Evolutionary conservation across 35 echinoderm and acorn worm genomes (phyloP), one percentile per base, ranked within the genome.

Genomic region (Heliocidaris tuberculata): DNA sequence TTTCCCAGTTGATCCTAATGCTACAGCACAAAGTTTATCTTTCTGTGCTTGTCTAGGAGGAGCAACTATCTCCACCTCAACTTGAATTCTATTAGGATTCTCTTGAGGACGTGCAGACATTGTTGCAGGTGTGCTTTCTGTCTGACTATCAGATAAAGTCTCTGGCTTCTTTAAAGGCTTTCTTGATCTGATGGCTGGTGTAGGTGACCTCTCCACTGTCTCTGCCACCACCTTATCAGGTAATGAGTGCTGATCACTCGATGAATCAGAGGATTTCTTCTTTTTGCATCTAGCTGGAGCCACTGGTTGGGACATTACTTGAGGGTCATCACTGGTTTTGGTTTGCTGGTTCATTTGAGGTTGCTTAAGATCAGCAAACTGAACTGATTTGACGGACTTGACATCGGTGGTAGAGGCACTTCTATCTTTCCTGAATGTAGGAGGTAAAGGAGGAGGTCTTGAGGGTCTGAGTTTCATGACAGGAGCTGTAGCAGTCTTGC

Each of bases 341-440:
- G 1, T 27, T 89, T 48, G 31, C 31, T 89, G 87, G 47, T 2
- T 48, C 32, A 17, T n/a, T 21, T 6, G 1, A 17, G 87, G 87
- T 47, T 89, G 31, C 29, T 89, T 78, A 21, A 6, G 65, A 78
- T 78, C 27, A 8, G 65, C 3, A n/a, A 78, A 27, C 21, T 78
- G 21, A 78, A 78, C 65, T n/a, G 65, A 78, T 78, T 78, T 78
- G 65, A 78, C 21, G 5, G 65, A 78, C 21, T 78, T 78, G 0
- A 78, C 21, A 19, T 89, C 87, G 29, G 29, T 89, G 87, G 87
- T 89, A 16, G 87, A 89, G 31, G 87, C 31, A 89, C 87, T 89
- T 48, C 87, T 89, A 2, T 89, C 87, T 48, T 89, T 89, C 47
- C 91, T 93, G 91, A 93, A 93, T 24, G 91, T 48, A 30, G 91